Conservation (phyloP, 1,140 invertebrate species). For the Palaemon carinicauda region DNA sequence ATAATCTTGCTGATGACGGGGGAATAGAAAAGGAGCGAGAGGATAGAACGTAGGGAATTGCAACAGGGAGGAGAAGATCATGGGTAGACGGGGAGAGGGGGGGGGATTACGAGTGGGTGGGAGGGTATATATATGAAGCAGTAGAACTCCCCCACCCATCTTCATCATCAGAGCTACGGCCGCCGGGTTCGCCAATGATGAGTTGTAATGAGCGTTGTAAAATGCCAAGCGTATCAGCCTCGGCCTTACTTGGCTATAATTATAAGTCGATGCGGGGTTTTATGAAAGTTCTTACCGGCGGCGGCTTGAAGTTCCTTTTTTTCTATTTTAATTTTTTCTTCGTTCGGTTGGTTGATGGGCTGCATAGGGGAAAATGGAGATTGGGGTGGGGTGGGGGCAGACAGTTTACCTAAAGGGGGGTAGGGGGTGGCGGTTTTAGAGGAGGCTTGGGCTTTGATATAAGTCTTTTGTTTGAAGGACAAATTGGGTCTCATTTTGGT, state of each 20-base stretch:
- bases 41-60: not conserved
- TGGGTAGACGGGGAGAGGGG: not conserved
- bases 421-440: not conserved
- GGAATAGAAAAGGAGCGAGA: not conserved
- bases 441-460: not conserved
- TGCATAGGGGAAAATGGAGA: not conserved
- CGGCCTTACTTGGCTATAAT: slow-evolving; percentile 21
- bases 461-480: no score
- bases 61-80: not conserved
- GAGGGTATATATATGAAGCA: not conserved
- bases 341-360: not conserved
- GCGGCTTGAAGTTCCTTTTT: not conserved
- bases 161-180: not conserved
- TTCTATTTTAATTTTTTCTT: slow-evolving; percentile 1
- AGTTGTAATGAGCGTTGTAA: slow-evolving; percentile 25
- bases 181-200: not conserved
- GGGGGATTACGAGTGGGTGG: not conserved
- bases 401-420: not conserved
- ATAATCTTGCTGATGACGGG: not conserved
- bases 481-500: no score
- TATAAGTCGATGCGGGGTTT: slow-evolving; percentile 19
- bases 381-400: not conserved
- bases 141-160: not conserved
- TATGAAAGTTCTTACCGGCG: not conserved
- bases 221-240: slow-evolving; percentile 13